Evolutionary conservation across 2,888 invertebrate genomes (phyloP).

Genomic region (Tachina lurida): DNA sequence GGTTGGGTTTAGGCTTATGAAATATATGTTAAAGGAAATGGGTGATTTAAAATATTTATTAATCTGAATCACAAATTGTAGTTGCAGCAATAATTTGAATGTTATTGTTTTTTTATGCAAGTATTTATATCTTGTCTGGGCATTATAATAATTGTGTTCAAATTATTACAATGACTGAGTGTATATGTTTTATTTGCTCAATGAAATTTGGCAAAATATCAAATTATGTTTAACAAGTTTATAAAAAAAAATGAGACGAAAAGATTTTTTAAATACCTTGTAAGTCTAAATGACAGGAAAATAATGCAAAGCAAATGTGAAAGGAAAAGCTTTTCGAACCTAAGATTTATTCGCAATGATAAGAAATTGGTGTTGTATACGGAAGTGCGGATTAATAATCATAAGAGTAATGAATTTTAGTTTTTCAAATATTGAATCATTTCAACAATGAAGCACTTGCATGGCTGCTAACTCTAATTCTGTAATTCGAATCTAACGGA

Average conservation of each 20-base stretch:
- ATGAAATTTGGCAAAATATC: slow-evolving; percentile 64
- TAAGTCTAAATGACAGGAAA: slow-evolving; percentile 11
- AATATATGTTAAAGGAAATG: slow-evolving; percentile 31
- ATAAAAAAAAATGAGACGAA: slow-evolving; percentile 2
- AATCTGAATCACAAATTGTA: neutral
- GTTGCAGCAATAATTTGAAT: slow-evolving; percentile 2
- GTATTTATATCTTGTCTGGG: neutral
- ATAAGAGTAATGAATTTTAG: no score
- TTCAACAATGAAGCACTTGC: no score
- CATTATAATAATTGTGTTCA: slow-evolving; percentile 15
- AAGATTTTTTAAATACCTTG: neutral
- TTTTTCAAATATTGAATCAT: no score
- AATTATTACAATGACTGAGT: slow-evolving; percentile 34
- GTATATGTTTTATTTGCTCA: slow-evolving; percentile 41
- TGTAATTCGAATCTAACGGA: no score
- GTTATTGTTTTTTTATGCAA: neutral
- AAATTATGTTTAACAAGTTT: slow-evolving; percentile 24
- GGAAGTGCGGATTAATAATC: no score
- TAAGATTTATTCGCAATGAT: neutral
- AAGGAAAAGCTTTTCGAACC: neutral
- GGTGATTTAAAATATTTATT: slow-evolving; percentile 3
- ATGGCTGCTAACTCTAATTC: no score
- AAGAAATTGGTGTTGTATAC: no score
- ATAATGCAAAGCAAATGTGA: neutral
- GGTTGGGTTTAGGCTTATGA: neutral